Conservation (phyloP, 2,888 invertebrate genomes). For the Limnephilus marmoratus region DNA sequence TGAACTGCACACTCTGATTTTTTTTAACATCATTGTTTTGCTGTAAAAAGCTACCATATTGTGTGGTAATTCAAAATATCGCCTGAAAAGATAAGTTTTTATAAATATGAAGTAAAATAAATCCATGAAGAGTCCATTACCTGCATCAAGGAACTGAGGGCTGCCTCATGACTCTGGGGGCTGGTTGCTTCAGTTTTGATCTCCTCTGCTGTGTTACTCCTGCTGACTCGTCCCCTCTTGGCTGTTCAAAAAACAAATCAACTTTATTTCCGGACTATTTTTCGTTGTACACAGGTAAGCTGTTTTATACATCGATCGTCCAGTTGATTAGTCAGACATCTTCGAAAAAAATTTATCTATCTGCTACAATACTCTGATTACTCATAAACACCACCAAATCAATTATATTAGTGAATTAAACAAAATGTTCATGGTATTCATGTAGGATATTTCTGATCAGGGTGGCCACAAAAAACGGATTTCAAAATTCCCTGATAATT, state of each 20-base stretch:
- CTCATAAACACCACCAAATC: too few species aligned
- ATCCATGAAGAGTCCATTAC: conserved; percentile 67
- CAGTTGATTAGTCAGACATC: too few species aligned
- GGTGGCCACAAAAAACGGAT: too few species aligned
- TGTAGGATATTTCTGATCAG: too few species aligned
- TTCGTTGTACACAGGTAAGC: not conserved
- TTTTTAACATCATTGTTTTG: too few species aligned
- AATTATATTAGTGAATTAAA: too few species aligned
- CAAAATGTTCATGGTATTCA: too few species aligned
- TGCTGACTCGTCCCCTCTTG: conserved; percentile 43
- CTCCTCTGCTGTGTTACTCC: conserved; percentile 41
- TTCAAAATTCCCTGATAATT: too few species aligned
- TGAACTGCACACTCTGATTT: too few species aligned
- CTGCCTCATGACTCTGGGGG: conserved; percentile 70
- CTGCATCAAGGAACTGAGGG: conserved; percentile 73
- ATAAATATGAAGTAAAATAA: not conserved
- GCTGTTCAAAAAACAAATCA: not conserved
- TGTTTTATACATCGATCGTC: not conserved
- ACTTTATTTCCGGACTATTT: not conserved
- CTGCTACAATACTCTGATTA: too few species aligned
- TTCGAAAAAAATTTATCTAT: too few species aligned
- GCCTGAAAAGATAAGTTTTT: not conserved
- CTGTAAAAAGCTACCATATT: not conserved
- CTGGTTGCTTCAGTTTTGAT: not conserved
- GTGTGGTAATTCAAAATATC: not conserved